Evolutionary conservation across 2,113 vertebrate genomes (phyloP).

Genomic region (Lipotes vexillifer): DNA sequence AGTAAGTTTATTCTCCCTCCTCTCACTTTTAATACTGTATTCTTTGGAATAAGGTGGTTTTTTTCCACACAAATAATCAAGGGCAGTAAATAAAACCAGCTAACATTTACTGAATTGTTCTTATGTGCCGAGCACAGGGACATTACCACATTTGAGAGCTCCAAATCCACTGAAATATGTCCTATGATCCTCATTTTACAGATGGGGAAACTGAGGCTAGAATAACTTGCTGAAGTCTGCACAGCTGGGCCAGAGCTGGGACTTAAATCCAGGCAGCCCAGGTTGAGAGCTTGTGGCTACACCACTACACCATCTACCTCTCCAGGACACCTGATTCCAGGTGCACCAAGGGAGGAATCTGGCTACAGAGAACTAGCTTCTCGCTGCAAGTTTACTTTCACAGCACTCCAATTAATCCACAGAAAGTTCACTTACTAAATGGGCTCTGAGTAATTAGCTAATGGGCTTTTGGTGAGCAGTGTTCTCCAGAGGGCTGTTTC

Average conservation of each 20-base stretch:
- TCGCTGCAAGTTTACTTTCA: constrained; percentile 15
- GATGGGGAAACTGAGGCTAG: not conserved
- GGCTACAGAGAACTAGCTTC: not conserved
- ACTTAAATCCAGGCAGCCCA: not conserved
- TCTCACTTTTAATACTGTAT: not conserved
- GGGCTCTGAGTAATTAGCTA: constrained; percentile 61
- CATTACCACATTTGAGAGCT: not conserved
- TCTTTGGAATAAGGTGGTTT: not conserved
- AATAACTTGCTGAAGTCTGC: not conserved
- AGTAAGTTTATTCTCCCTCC: not conserved
- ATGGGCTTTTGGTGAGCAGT: constrained; percentile 47
- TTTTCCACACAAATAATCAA: not conserved
- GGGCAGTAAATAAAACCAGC: not conserved
- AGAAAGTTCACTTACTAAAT: constrained; percentile 65
- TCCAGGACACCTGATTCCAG: not conserved
- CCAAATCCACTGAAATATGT: not conserved
- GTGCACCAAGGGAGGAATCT: not conserved
- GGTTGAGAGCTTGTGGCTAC: not conserved
- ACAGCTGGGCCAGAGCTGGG: not conserved
- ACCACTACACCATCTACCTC: not conserved
- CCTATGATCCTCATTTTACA: not conserved
- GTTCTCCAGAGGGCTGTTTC: constrained; percentile 40
- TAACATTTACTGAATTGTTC: not conserved
- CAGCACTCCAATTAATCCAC: constrained; percentile 37
- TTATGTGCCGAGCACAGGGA: not conserved